Percentiles rank a stretch among this genome's conserved stretches.
Evolutionary conservation across 1,140 invertebrate genomes (phyloP).

Genomic region (Drosophila hydei): DNA sequence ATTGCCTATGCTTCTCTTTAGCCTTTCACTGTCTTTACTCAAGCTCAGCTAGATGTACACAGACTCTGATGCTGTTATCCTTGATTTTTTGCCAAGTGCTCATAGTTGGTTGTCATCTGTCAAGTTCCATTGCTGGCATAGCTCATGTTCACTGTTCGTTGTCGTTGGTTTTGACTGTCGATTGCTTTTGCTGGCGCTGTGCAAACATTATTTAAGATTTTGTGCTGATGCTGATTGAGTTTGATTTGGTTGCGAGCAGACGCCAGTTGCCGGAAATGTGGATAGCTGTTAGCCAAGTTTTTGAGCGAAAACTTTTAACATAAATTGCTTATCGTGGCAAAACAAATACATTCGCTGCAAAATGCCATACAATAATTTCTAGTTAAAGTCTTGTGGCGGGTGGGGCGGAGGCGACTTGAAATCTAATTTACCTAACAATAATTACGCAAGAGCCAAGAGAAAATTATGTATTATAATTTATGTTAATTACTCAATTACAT

Average conservation of each 20-base stretch:
- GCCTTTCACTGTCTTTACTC: not conserved
- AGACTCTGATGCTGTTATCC: not conserved
- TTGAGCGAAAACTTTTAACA: conserved; percentile 70
- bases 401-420: conserved; percentile 43
- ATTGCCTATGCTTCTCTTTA: too few species aligned
- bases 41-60: not conserved
- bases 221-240: conserved; percentile 68
- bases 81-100: not conserved
- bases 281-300: conserved; percentile 49
- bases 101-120: not conserved
- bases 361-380: conserved; percentile 55
- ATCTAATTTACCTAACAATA: conserved; percentile 81
- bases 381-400: conserved; percentile 41
- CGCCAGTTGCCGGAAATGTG: conserved; percentile 34
- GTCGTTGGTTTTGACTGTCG: conserved; percentile 32
- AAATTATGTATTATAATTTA: conserved; percentile 83
- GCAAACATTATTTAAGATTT: conserved; percentile 66
- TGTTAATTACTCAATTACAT: conserved; percentile 84
- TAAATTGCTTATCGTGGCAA: conserved; percentile 73
- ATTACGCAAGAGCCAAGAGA: conserved; percentile 69
- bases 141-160: conserved; percentile 35
- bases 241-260: conserved; percentile 58
- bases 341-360: conserved; percentile 20
- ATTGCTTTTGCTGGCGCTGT: conserved; percentile 55
- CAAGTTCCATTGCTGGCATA: conserved; percentile 32